Evolutionary conservation across 2,113 vertebrate genomes (phyloP), one percentile per base, ranked within the genome.

Genomic region (Tricholaema leucomelas): DNA sequence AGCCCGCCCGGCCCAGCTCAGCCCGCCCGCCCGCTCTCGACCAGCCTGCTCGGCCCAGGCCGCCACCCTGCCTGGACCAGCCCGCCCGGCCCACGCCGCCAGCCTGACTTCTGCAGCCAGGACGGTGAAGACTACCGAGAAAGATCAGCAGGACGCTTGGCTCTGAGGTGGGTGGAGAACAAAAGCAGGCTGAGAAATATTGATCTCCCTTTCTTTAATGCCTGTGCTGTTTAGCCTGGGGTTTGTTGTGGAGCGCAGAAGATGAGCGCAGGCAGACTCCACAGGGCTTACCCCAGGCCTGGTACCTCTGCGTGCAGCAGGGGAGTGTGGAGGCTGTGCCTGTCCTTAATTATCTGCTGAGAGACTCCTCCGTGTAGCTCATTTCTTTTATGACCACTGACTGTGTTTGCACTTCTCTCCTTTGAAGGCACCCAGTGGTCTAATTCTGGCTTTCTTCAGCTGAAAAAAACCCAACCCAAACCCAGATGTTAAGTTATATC

Each of bases 391-490:
- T 66, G 35, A 59, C 27, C 16, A 21, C 33, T 63, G 74, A 72
- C 69, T 79, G 48, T 65, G 28, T 55, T 88, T 78, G 38, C 18
- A 58, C 27, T 75, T 92, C 31, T 84, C 15, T 69, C 50, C 71
- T 91, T 69, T 81, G 28, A 90, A 88, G 38, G 23, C 63, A 79
- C 59, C 15, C 70, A 38, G 7, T 75, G 21, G 55, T 87, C 55
- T 88, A 77, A 91, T 90, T 95, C 81, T 92, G 67, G 8, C 30
- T 72, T 85, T 92, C 58, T 87, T 88, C 38, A 72, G 35, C 33
- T 82, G 7, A 61, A 74, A 88, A 88, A 65, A 52, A 11, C 18
- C 5, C 8, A 67, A 44, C 42, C 42, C 44, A 81, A 91, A n/a
- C 30, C 30, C 33, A 81, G 80, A 52, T 74, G 5, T 60, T 64